Conservation (phyloP, 1,140 invertebrate genomes). For the Drosophila mayri region DNA sequence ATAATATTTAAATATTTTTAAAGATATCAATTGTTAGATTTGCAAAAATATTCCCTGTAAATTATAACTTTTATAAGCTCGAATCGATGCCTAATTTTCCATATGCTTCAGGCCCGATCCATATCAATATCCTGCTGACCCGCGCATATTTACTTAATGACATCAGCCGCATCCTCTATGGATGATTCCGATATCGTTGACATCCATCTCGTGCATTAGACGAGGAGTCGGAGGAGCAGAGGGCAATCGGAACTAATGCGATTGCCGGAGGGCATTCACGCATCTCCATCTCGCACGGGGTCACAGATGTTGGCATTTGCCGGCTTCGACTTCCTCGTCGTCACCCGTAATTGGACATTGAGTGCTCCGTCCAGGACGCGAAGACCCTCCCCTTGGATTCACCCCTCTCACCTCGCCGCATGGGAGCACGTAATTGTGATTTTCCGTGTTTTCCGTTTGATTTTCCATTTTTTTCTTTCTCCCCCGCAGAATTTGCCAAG, state of each 20-base stretch:
- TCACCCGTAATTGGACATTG: conserved; percentile 72
- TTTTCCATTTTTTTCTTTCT: conserved; percentile 51
- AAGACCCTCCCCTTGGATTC: conserved; percentile 9
- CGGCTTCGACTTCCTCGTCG: conserved; percentile 43
- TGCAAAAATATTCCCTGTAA: neutral
- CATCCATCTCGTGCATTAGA: conserved; percentile 68
- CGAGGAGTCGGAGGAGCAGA: neutral
- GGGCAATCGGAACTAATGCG: conserved; percentile 49
- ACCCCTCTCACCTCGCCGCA: conserved; percentile 41
- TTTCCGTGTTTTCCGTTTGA: conserved; percentile 76
- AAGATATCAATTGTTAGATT: neutral
- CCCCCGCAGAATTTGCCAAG: conserved; percentile 11
- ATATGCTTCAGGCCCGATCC: neutral
- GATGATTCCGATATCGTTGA: conserved; percentile 36
- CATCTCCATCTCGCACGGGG: conserved; percentile 51
- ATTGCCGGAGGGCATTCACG: conserved; percentile 59
- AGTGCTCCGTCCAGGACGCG: conserved; percentile 7
- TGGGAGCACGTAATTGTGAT: conserved; percentile 59
- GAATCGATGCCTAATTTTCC: neutral
- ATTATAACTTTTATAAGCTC: neutral
- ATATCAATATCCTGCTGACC: conserved; percentile 4
- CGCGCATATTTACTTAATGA: conserved; percentile 24
- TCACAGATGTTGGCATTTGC: conserved; percentile 77
- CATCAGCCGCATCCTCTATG: conserved; percentile 8
- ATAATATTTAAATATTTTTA: neutral